A percentile compares a stretch with the other conserved stretches of the same genome.
These are phyloP conservation scores for Heliornis fulica DNA, from an alignment of 2,113 vertebrate genomes.

Conservation along the genomic window DNA sequence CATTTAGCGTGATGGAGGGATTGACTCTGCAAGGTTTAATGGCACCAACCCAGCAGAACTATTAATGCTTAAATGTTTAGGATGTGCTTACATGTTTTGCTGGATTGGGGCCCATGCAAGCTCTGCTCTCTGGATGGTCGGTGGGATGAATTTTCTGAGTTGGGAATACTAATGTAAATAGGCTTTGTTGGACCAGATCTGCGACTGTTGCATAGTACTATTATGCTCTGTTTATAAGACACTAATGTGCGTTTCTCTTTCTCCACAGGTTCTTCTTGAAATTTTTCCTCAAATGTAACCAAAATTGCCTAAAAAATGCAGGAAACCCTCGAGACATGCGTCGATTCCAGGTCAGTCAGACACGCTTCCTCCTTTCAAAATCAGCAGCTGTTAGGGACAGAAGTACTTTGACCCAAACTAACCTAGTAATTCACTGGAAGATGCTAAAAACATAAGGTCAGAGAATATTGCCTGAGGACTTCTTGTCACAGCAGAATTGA, in stretches of 20 bases:
- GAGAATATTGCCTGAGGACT: conserved; percentile 13
- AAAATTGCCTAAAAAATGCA: conserved; percentile 99
- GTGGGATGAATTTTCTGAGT: background rate
- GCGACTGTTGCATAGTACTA: background rate
- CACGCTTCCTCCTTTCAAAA: conserved; percentile 36
- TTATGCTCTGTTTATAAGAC: background rate
- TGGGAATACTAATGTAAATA: background rate
- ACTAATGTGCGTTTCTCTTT: conserved; percentile 50
- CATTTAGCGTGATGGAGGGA: background rate
- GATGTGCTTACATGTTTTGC: background rate
- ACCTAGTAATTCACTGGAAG: conserved; percentile 28
- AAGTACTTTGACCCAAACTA: conserved; percentile 59
- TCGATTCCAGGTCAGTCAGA: conserved; percentile 90
- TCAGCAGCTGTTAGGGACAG: conserved; percentile 21
- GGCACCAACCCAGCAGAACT: background rate
- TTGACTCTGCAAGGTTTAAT: background rate
- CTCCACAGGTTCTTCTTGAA: conserved; percentile 94
- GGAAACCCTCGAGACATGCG: conserved; percentile 99
- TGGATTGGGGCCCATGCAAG: background rate
- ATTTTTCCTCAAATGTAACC: conserved; percentile 99
- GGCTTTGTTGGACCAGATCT: background rate
- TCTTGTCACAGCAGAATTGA: background rate
- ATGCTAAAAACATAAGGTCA: conserved; percentile 22
- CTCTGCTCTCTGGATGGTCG: background rate
- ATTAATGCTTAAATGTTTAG: background rate